phyloP scores from a whole-genome alignment of 2,113 vertebrate species.

The Xiphophorus maculatus region DNA sequence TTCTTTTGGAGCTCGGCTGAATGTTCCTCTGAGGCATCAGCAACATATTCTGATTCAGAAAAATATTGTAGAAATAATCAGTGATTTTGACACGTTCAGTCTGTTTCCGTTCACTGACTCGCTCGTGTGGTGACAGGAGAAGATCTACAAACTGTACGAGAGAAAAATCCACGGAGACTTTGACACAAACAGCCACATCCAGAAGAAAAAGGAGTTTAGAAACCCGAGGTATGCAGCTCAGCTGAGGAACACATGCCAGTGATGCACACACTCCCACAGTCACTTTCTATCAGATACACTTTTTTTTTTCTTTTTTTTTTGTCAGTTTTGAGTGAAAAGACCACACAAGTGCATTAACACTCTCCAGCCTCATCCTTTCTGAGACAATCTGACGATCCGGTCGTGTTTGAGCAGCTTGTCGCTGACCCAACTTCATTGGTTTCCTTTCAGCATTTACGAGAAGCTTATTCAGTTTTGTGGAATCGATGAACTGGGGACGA shows the following conservation, averaged over 20 bases:
- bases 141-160: conserved; percentile 95
- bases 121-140: conserved; percentile 82
- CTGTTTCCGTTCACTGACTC: background rate
- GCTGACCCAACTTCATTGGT: background rate
- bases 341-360: background rate
- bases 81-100: no score
- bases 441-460: conserved; percentile 91
- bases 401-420: no score
- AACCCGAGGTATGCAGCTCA: conserved; percentile 89
- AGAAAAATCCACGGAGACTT: conserved; percentile 93
- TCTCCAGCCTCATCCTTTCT: background rate
- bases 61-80: no score
- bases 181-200: conserved; percentile 96
- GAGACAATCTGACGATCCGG: no score
- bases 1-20: conserved; percentile 59
- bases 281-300: background rate
- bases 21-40: conserved; percentile 59
- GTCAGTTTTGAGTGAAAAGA: background rate
- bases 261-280: background rate
- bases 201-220: conserved; percentile 97
- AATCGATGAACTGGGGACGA: conserved; percentile 97
- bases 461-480: conserved; percentile 98
- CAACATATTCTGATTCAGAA: background rate
- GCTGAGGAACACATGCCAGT: background rate
- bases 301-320: background rate